Conservation (phyloP, 2,888 invertebrate genomes). For the Melanostoma mellinum region DNA sequence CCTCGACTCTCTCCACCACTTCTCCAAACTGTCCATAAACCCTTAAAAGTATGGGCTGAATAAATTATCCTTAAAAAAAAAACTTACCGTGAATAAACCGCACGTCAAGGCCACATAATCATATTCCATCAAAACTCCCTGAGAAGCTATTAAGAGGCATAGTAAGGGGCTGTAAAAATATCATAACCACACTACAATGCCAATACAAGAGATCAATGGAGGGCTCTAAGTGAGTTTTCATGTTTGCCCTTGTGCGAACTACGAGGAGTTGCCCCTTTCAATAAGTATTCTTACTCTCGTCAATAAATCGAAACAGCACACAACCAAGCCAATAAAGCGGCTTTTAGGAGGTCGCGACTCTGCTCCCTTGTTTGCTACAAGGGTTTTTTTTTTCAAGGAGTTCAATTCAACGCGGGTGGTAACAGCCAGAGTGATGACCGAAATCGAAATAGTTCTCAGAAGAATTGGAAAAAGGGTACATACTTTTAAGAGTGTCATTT, state of each 20-base stretch:
- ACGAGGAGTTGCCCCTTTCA: slow-evolving; percentile 15
- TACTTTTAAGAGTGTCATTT: slow-evolving; percentile 52
- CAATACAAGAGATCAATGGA: slow-evolving; percentile 43
- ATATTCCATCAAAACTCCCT: slow-evolving; percentile 25
- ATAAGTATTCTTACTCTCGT: slow-evolving; percentile 1
- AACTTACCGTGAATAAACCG: slow-evolving; percentile 30
- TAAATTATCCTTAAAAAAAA: slow-evolving; percentile 24
- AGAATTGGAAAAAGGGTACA: slow-evolving; percentile 35
- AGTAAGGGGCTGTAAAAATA: slow-evolving; percentile 50
- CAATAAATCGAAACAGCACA: slow-evolving; percentile 50
- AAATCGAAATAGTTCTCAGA: slow-evolving; percentile 62
- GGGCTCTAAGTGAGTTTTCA: slow-evolving; percentile 61
- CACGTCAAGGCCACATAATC: slow-evolving; percentile 28
- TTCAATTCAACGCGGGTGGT: slow-evolving; percentile 4
- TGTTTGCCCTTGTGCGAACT: slow-evolving; percentile 53
- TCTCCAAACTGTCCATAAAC: neutral
- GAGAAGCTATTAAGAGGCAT: slow-evolving; percentile 50
- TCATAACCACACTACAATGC: slow-evolving; percentile 42
- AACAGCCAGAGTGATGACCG: slow-evolving; percentile 42
- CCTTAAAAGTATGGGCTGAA: neutral
- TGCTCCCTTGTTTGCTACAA: slow-evolving; percentile 9
- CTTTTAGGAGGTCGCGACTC: slow-evolving; percentile 60
- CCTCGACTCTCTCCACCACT: neutral
- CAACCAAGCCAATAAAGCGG: slow-evolving; percentile 42
- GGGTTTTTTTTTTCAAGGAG: slow-evolving; percentile 18